phyloP scores from a whole-genome alignment of 2,113 vertebrate genomes.

The Trogon surrucura region DNA sequence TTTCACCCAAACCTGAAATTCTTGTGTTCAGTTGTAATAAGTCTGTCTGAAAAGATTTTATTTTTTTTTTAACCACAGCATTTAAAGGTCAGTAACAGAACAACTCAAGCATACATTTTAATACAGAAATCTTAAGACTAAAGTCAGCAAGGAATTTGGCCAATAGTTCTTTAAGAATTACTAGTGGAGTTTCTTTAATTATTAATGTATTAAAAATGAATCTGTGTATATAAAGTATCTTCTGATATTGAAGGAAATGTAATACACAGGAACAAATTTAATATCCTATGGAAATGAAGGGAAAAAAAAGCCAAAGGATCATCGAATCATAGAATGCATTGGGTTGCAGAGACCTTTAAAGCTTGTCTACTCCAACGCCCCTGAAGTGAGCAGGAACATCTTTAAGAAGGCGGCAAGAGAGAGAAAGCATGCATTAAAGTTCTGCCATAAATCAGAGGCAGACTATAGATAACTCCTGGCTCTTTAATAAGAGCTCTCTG shows the following conservation, averaged over 20 bases:
- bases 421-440: not conserved
- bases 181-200: not conserved
- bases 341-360: no score
- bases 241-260: not conserved
- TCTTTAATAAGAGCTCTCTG: not conserved
- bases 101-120: not conserved
- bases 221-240: not conserved
- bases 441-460: not conserved
- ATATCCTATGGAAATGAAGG: not conserved
- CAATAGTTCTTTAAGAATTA: not conserved
- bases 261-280: not conserved
- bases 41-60: not conserved
- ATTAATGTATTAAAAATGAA: constrained; percentile 4
- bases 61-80: not conserved
- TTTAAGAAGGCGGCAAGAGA: not conserved
- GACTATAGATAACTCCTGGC: not conserved
- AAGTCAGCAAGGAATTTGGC: not conserved
- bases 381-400: no score
- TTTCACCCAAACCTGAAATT: constrained; percentile 1
- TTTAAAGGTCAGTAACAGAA: not conserved
- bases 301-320: no score
- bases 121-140: not conserved
- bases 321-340: no score
- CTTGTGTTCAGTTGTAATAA: not conserved
- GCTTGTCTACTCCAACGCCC: no score